phyloP scores from a whole-genome alignment of 2,888 invertebrate genomes.

The Pandemis cinnamomeana region DNA sequence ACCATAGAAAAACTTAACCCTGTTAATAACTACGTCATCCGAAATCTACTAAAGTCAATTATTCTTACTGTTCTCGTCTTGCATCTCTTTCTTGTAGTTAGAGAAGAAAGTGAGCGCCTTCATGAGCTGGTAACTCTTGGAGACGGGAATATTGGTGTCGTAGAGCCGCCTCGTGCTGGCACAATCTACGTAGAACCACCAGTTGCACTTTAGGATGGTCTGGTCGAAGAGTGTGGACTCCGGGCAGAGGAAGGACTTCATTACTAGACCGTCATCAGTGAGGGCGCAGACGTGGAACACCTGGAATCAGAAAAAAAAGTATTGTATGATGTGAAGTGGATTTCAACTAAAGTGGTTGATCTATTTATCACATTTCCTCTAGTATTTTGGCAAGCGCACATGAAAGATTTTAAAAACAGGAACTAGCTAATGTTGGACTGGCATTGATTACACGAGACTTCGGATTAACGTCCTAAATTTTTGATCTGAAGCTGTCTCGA shows the following conservation, averaged over 20 bases:
- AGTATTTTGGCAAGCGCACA: no score
- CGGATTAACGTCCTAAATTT: not conserved
- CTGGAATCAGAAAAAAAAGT: constrained; percentile 74
- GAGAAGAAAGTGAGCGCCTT: constrained; percentile 95
- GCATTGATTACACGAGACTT: not conserved
- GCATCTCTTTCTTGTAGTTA: constrained; percentile 89
- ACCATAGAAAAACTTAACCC: no score
- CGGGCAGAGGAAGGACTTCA: constrained; percentile 96
- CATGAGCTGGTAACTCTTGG: constrained; percentile 96
- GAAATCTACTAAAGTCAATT: not conserved
- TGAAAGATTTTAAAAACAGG: not conserved
- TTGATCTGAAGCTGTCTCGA: not conserved
- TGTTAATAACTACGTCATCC: no score
- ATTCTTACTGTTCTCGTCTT: constrained; percentile 57
- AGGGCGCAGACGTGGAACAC: constrained; percentile 96
- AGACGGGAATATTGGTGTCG: constrained; percentile 95
- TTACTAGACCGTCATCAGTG: constrained; percentile 94
- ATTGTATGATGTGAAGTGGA: not conserved
- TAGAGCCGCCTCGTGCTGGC: constrained; percentile 91
- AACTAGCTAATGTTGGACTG: not conserved
- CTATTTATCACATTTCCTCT: no score
- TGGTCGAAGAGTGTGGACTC: constrained; percentile 96
- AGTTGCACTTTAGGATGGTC: constrained; percentile 95
- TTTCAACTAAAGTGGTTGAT: no score
- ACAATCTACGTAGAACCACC: constrained; percentile 98